phyloP scores from a whole-genome alignment of 2,113 vertebrate genomes.

The Oreochromis spilurus region DNA sequence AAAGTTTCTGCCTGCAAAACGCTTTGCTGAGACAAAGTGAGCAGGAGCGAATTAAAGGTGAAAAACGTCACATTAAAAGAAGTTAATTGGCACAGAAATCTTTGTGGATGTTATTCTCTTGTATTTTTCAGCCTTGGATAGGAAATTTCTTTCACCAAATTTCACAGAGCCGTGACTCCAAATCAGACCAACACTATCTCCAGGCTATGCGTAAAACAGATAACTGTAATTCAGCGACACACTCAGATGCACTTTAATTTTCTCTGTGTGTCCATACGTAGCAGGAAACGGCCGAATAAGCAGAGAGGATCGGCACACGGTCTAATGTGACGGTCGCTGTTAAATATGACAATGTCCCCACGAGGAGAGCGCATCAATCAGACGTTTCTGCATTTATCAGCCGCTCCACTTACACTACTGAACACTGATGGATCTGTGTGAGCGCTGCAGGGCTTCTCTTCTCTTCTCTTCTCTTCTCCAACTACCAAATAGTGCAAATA shows the following conservation, averaged over 20 bases:
- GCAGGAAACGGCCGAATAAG: not conserved
- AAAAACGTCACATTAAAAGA: not conserved
- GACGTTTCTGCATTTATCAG: not conserved
- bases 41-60: not conserved
- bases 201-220: not conserved
- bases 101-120: not conserved
- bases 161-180: not conserved
- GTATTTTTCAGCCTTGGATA: not conserved
- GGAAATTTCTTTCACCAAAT: not conserved
- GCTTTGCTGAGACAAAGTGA: not conserved
- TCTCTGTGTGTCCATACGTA: conserved; percentile 7
- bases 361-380: not conserved
- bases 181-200: not conserved
- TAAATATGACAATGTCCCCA: not conserved
- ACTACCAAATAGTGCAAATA: not conserved
- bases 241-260: conserved; percentile 27
- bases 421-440: not conserved
- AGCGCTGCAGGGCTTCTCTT: not conserved
- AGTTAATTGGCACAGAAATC: not conserved
- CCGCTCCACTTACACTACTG: not conserved
- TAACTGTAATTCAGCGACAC: not conserved
- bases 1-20: not conserved
- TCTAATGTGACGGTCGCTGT: not conserved
- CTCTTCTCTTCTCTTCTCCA: not conserved
- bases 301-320: not conserved